Evolutionary conservation across 1,140 invertebrate genomes (phyloP).

Genomic region (Charaxes varanes): DNA sequence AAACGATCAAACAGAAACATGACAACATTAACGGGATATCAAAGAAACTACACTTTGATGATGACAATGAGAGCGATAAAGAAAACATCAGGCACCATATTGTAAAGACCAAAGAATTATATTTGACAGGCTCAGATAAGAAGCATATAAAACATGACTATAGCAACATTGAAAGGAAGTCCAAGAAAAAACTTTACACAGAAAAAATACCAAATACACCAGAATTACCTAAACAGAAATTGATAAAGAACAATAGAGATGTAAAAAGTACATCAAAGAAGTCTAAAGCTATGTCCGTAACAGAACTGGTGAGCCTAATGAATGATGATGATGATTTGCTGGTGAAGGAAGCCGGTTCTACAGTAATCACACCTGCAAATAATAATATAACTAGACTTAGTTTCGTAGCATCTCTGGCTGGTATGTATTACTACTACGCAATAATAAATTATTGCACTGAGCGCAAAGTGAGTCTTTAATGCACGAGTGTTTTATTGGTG

Average conservation of each 20-base stretch:
- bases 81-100: conserved; percentile 43
- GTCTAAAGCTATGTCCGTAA: conserved; percentile 44
- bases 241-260: conserved; percentile 17
- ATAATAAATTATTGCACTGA: too few species aligned
- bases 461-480: too few species aligned
- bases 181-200: conserved; percentile 59
- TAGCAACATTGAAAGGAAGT: conserved; percentile 37
- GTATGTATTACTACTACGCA: conserved; percentile 34
- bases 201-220: conserved; percentile 49
- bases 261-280: conserved; percentile 42
- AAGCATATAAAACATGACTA: conserved; percentile 30
- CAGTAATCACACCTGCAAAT: conserved; percentile 24
- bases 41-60: conserved; percentile 56
- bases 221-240: conserved; percentile 31
- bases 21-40: conserved; percentile 35
- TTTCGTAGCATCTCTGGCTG: conserved; percentile 57
- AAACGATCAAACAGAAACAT: conserved; percentile 37
- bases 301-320: conserved; percentile 42
- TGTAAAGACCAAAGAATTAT: conserved; percentile 38
- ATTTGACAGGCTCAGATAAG: conserved; percentile 44
- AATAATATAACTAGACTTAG: conserved; percentile 39
- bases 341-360: conserved; percentile 33
- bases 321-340: conserved; percentile 36
- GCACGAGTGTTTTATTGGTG: too few species aligned
- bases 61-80: conserved; percentile 51